Conservation (phyloP, 2,113 vertebrate genomes). For the Nymphicus hollandicus region DNA sequence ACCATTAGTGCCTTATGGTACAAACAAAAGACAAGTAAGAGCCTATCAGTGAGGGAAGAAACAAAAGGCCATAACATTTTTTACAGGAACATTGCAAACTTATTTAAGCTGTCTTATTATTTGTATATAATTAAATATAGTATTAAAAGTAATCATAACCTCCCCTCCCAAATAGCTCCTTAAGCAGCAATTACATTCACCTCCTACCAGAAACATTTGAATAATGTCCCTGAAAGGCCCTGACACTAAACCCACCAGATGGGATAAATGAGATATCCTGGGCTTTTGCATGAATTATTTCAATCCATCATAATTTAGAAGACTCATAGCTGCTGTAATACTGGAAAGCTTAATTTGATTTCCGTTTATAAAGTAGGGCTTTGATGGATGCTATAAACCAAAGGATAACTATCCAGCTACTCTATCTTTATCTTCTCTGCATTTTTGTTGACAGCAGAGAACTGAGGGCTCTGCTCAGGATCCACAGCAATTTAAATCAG, state of each 20-base stretch:
- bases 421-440: neutral
- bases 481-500: constrained; percentile 1
- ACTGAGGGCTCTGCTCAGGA: constrained; percentile 14
- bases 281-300: constrained; percentile 56
- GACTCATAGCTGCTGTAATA: constrained; percentile 43
- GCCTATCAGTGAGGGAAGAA: neutral
- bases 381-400: constrained; percentile 53
- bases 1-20: neutral
- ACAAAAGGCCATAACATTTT: neutral
- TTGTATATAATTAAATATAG: constrained; percentile 42
- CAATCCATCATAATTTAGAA: constrained; percentile 60
- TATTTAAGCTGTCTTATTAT: constrained; percentile 21
- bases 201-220: constrained; percentile 36
- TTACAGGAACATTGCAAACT: neutral
- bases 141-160: constrained; percentile 42
- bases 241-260: constrained; percentile 46
- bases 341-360: constrained; percentile 57
- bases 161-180: constrained; percentile 5
- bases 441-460: constrained; percentile 30
- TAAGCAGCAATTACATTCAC: constrained; percentile 13
- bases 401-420: constrained; percentile 44
- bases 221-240: constrained; percentile 34
- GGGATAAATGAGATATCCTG: constrained; percentile 33
- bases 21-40: neutral
- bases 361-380: constrained; percentile 28